phyloP scores from a whole-genome alignment of 2,888 invertebrate genomes.

The Alitta virens region DNA sequence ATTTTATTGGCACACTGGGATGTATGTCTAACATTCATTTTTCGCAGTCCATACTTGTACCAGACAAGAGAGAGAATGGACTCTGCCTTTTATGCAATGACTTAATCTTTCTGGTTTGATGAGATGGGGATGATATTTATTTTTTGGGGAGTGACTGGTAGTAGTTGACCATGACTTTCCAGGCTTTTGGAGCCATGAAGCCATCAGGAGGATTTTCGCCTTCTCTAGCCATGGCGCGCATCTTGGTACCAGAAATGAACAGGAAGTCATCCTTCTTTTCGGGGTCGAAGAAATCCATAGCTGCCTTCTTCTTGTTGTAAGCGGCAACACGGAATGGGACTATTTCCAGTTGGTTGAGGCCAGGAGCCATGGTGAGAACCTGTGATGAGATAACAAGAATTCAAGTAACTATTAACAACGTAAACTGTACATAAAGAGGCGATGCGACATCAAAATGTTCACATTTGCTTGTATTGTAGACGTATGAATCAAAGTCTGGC shows the following conservation, averaged over 20 bases:
- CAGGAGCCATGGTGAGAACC: constrained; percentile 90
- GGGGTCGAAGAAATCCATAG: constrained; percentile 94
- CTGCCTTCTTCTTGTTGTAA: constrained; percentile 79
- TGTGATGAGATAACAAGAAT: background rate
- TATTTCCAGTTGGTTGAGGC: constrained; percentile 87
- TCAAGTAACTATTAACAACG: too few relatives aligned
- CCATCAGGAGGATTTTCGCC: constrained; percentile 90
- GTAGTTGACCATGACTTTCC: constrained; percentile 32
- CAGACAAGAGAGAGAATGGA: too few relatives aligned
- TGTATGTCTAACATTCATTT: too few relatives aligned
- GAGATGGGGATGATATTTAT: background rate
- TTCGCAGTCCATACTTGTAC: too few relatives aligned
- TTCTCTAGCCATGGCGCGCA: constrained; percentile 73
- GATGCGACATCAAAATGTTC: too few relatives aligned
- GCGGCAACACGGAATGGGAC: constrained; percentile 98
- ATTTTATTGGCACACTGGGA: too few relatives aligned
- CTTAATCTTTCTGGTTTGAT: too few relatives aligned
- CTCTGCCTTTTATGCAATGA: too few relatives aligned
- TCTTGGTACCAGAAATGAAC: constrained; percentile 90
- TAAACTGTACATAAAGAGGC: too few relatives aligned
- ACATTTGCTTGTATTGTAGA: too few relatives aligned
- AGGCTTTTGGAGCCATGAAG: constrained; percentile 90
- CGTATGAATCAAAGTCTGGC: too few relatives aligned
- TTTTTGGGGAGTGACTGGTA: constrained; percentile 23
- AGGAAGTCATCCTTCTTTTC: constrained; percentile 87